These are phyloP conservation scores for Corvus hawaiiensis DNA, from an alignment of 2,113 vertebrate species.

Conservation along the genomic window DNA sequence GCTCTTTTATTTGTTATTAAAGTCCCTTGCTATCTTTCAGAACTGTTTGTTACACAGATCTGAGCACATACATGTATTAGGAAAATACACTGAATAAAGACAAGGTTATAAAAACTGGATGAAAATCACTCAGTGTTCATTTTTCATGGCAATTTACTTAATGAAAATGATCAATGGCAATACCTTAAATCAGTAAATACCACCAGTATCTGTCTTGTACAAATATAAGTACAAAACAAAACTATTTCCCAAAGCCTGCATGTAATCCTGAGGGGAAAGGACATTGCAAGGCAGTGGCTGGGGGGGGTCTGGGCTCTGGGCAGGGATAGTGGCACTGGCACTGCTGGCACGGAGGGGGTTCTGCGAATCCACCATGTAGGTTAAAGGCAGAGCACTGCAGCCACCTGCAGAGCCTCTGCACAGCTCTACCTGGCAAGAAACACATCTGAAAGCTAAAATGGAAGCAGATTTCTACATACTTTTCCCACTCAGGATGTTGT, in stretches of 20 bases:
- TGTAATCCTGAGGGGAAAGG: not conserved
- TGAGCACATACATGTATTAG: constrained; percentile 1
- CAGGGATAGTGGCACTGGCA: not conserved
- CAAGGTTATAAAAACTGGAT: not conserved
- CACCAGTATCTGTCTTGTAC: not conserved
- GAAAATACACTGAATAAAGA: not conserved
- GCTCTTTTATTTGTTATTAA: constrained; percentile 69
- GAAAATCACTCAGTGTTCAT: not conserved
- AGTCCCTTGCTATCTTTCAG: constrained; percentile 35
- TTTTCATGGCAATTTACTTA: not conserved
- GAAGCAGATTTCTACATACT: not conserved
- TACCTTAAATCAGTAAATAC: not conserved
- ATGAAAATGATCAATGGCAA: not conserved
- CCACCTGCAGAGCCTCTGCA: not conserved
- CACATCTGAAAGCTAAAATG: not conserved
- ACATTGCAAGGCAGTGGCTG: not conserved
- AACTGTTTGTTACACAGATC: constrained; percentile 19
- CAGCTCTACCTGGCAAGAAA: not conserved
- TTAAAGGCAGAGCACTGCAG: not conserved
- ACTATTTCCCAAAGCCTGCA: not conserved
- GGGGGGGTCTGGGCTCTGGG: not conserved
- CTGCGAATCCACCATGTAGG: rapidly evolving
- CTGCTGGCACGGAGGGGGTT: rapidly evolving
- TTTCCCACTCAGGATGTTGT: not conserved
- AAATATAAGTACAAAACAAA: not conserved